Evolutionary conservation across 2,797 vertebrate genomes (phyloP).

Genomic region (Hoplostethus atlanticus): DNA sequence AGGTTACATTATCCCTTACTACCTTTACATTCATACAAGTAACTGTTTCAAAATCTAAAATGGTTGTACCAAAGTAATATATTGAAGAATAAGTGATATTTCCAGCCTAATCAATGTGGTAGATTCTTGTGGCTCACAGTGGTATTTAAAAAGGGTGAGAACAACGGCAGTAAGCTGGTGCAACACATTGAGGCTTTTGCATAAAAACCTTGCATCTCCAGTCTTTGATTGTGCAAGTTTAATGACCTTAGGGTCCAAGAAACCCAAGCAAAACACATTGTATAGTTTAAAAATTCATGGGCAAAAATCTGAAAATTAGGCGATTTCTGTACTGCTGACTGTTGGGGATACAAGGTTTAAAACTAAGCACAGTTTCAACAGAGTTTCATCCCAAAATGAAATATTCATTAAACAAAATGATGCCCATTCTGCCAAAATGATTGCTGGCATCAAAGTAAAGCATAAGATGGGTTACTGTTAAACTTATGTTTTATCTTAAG

Average conservation of each 20-base stretch:
- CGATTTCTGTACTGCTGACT: too few species aligned
- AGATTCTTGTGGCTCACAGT: too few species aligned
- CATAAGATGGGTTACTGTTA: slow-evolving; percentile 21
- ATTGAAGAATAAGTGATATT: too few species aligned
- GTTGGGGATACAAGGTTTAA: too few species aligned
- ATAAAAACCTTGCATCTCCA: not conserved
- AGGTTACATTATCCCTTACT: too few species aligned
- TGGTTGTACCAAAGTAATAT: too few species aligned
- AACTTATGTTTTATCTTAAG: slow-evolving; percentile 45
- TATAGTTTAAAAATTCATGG: not conserved
- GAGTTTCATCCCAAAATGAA: not conserved
- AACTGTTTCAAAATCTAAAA: too few species aligned
- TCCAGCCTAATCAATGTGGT: too few species aligned
- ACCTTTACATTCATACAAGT: too few species aligned
- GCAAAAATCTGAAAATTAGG: too few species aligned
- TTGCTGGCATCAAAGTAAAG: slow-evolving; percentile 34
- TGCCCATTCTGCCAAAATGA: slow-evolving; percentile 30
- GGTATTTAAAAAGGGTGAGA: too few species aligned
- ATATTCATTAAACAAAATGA: slow-evolving; percentile 18
- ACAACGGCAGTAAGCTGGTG: not conserved
- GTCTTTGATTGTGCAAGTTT: not conserved
- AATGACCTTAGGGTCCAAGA: not conserved
- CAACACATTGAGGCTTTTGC: not conserved
- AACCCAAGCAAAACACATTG: not conserved
- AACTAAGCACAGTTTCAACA: not conserved